Evolutionary conservation across 2,113 vertebrate species (phyloP).

Genomic region (Australoheros scitulus): DNA sequence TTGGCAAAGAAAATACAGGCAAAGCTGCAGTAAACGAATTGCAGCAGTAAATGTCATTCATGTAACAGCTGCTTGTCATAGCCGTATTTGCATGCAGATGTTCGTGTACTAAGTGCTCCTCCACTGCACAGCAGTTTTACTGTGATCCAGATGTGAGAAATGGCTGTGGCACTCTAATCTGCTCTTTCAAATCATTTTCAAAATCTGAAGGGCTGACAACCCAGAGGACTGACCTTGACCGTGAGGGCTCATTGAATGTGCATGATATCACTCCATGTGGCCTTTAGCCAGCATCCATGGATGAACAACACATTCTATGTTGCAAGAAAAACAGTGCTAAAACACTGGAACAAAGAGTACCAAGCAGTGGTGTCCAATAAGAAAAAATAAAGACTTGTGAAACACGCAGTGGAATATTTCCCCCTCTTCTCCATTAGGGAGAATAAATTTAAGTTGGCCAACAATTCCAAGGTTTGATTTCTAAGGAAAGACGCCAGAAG

Average conservation of each 20-base stretch:
- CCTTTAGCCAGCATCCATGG: conserved; percentile 37
- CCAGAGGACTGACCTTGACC: conserved; percentile 54
- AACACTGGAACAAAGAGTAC: conserved; percentile 15
- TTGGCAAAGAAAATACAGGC: conserved; percentile 29
- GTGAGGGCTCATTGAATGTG: conserved; percentile 28
- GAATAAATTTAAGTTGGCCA: conserved; percentile 45
- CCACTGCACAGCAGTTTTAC: conserved; percentile 6
- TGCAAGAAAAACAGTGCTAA: conserved; percentile 43
- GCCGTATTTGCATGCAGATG: conserved; percentile 56
- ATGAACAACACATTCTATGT: conserved; percentile 58
- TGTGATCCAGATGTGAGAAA: conserved; percentile 66
- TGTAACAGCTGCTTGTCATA: conserved; percentile 64
- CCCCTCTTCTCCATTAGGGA: conserved; percentile 24
- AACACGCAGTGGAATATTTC: conserved; percentile 57
- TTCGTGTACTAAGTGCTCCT: conserved; percentile 33
- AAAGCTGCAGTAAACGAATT: conserved; percentile 47
- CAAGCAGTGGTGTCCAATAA: conserved; percentile 33
- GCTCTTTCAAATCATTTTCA: conserved; percentile 57
- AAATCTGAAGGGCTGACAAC: conserved; percentile 55
- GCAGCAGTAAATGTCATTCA: conserved; percentile 56
- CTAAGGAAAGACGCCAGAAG: conserved; percentile 52
- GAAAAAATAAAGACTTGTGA: conserved; percentile 51
- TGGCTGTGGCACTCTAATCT: conserved; percentile 46
- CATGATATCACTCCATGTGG: conserved; percentile 67
- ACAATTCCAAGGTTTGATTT: conserved; percentile 39